Conservation (phyloP, 2,113 vertebrate genomes). For the Amphiprion percula region DNA sequence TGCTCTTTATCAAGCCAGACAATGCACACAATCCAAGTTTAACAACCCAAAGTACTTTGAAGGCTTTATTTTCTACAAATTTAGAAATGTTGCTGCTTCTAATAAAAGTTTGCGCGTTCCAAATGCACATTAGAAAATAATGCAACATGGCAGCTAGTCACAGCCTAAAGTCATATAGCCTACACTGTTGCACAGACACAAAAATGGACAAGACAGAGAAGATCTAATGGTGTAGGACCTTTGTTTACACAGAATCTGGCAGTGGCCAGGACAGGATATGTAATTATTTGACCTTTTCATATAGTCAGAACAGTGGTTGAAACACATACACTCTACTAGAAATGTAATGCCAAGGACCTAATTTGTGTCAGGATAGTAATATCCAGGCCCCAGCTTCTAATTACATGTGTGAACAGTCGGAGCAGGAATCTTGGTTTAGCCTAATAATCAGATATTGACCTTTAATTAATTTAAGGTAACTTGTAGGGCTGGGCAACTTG, state of each 20-base stretch:
- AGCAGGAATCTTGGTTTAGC: background rate
- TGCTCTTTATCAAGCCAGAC: background rate
- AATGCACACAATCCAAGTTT: background rate
- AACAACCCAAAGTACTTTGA: background rate
- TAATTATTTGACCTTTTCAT: constrained; percentile 51
- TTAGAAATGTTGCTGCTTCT: background rate
- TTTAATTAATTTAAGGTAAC: background rate
- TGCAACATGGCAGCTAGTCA: background rate
- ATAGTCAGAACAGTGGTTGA: background rate
- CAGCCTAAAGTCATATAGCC: background rate
- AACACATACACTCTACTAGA: constrained; percentile 5
- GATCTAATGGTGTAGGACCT: constrained; percentile 15
- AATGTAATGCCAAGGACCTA: constrained; percentile 26
- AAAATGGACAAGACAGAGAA: constrained; percentile 10
- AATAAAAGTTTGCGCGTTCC: background rate
- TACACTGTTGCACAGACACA: constrained; percentile 3
- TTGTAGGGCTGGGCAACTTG: no score
- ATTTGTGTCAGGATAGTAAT: constrained; percentile 13
- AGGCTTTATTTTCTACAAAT: background rate
- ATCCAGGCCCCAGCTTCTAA: constrained; percentile 16
- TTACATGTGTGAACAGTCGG: constrained; percentile 2
- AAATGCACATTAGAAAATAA: constrained; percentile 18
- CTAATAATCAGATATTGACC: background rate
- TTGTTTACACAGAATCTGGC: constrained; percentile 28
- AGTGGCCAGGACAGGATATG: constrained; percentile 15